Conservation (phyloP, 1,140 invertebrate genomes). For the Batillaria attramentaria region DNA sequence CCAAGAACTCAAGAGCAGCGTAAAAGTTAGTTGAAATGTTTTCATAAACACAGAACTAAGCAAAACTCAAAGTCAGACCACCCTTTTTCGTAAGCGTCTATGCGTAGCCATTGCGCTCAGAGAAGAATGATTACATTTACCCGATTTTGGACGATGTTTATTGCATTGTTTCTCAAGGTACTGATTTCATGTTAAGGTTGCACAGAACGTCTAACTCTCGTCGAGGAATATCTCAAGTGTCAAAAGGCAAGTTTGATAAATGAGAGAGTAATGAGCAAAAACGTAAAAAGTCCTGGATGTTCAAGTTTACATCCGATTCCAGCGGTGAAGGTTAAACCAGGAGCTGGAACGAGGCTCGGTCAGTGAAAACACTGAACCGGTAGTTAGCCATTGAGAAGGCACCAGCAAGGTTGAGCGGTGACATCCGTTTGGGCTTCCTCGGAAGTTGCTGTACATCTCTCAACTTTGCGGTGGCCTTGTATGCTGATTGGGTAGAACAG, state of each 20-base stretch:
- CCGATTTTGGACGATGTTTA: too few species aligned
- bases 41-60: too few species aligned
- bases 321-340: neutral
- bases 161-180: too few species aligned
- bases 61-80: too few species aligned
- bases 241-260: neutral
- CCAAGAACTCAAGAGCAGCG: too few species aligned
- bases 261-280: neutral
- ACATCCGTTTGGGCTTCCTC: neutral
- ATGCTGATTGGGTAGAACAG: neutral
- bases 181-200: too few species aligned
- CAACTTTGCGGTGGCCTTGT: neutral
- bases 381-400: neutral
- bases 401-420: neutral
- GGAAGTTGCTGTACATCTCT: neutral
- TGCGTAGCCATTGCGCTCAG: neutral
- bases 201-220: too few species aligned
- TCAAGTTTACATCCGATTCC: neutral
- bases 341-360: neutral
- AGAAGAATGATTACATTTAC: neutral
- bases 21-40: too few species aligned
- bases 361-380: neutral
- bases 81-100: too few species aligned
- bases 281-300: neutral
- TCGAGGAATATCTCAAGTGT: too few species aligned